Base-by-base conservation (phyloP, 2,113 vertebrate species). In the Clinocottus analis region DNA sequence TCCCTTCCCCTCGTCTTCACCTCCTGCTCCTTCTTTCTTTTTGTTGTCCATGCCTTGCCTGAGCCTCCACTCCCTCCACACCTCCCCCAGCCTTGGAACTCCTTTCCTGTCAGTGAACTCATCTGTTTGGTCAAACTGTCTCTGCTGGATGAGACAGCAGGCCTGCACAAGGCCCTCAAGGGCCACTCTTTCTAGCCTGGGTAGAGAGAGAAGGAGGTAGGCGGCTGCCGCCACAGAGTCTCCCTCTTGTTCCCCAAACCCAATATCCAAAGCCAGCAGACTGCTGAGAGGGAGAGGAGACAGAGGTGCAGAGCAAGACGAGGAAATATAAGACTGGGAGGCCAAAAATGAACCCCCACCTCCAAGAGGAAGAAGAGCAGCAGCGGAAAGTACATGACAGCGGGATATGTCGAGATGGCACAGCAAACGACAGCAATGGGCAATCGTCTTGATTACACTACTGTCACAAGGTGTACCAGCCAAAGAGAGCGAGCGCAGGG, bases 201-300 rank as follows among this genome's bases (percentile, higher is more conserved):
- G 87, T 77, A 94, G 68, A 27, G 89, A 56, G 12, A 95, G 93
- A 47, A 95, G 89, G 5, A 95, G 90, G 61, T 90, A 93, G 31
- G 93, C 92, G 4, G 91, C 86, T 1, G 87, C 87, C 0, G 69
- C 81, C 9, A 41, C 75, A 10, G 76, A 27, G 12, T 95, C 92
- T 2, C 45, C 83, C 55, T 93, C 89, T 45, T 75, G 67, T 79
- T 93, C 81, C 68, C 88, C 93, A 60, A 94, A 90, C 17, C 92
- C 91, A 14, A 94, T 92, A 80, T 95, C 94, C 70, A 92, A 33
- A 74, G 95, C 94, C 16, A 92, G 82, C 13, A 95, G 83, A 59
- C 90, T 94, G 63, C 49, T 27, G 45, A 95, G 88, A 8, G 75
- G 77, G 16, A 78, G 78, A 56, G 78, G 77, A 60, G 82, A 37